Evolutionary conservation across 1,140 invertebrate genomes (phyloP).

Genomic region (Neodiprion virginianus): DNA sequence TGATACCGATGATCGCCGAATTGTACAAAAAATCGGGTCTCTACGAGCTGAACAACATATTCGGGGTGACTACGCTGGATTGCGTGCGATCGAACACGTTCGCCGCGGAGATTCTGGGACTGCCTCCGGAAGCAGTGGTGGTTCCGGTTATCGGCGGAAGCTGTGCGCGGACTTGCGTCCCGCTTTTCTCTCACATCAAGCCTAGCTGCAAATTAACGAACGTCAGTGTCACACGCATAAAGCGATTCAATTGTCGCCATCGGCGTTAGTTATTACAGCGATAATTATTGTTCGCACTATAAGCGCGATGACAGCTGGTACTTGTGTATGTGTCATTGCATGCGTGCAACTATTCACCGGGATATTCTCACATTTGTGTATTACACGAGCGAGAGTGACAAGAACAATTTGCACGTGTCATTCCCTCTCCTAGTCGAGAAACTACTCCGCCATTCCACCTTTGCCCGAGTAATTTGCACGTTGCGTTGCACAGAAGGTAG

Average conservation of each 20-base stretch:
- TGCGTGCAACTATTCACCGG: too few relatives aligned
- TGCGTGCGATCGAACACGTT: conserved; percentile 81
- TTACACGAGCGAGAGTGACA: too few relatives aligned
- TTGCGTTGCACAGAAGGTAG: too few relatives aligned
- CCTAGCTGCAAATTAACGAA: conserved; percentile 60
- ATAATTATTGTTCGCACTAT: not conserved
- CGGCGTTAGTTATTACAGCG: not conserved
- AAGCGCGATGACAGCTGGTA: not conserved
- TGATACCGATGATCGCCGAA: conserved; percentile 67
- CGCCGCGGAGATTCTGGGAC: conserved; percentile 60
- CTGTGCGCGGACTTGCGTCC: conserved; percentile 79
- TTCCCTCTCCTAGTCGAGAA: too few relatives aligned
- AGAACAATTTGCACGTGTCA: too few relatives aligned
- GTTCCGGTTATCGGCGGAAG: conserved; percentile 87
- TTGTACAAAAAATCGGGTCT: conserved; percentile 65
- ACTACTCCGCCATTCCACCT: too few relatives aligned
- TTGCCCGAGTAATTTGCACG: too few relatives aligned
- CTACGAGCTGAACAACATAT: conserved; percentile 68
- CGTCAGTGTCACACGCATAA: conserved; percentile 35
- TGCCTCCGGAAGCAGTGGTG: conserved; percentile 72
- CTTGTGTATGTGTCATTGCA: too few relatives aligned
- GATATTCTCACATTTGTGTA: too few relatives aligned
- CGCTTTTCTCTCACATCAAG: conserved; percentile 76
- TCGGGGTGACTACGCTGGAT: conserved; percentile 82
- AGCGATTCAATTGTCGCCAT: not conserved